Evolutionary conservation across 2,888 invertebrate genomes (phyloP), one percentile per base, ranked within the genome.

Genomic region (Nasonia oneida): DNA sequence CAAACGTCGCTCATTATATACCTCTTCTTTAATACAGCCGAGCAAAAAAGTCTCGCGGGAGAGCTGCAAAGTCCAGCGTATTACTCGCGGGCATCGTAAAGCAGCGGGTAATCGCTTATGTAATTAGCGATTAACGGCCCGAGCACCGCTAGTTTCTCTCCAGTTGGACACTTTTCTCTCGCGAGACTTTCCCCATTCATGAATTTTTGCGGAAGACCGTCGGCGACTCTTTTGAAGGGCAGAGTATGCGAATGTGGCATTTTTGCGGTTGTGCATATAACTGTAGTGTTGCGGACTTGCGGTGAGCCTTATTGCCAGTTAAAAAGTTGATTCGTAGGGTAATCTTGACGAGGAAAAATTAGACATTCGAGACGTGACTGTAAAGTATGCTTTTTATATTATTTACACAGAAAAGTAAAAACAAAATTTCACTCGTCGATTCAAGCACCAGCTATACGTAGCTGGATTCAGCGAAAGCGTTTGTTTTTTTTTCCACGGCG

Each of bases 101-200:
- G 23, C 12, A 67, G 50, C 53, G 74, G 39, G 85, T 88, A 87
- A 88, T 87, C 79, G 83, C 67, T 81, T 86, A 87, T 86, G 87
- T 77, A 88, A 89, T 87, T 83, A 73, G 81, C 76, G 83, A 86
- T 83, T 81, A 85, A 85, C 85, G 74, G 85, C 29, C 8, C 64
- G n/a, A 6, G n/a, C 71, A 18, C 74, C 74, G 79, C 74, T 75
- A 73, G 39, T n/a, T 61, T 39, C 61, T 67, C 23, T 67, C 23
- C 33, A 18, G 10, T 14, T 37, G 57, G 75, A 64, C 67, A 71
- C 50, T 82, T 76, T 75, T 80, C 37, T 71, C 39, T 80, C 74
- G 76, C 42, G 8, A n/a, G 29, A 29, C 64, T 67, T 18, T 37
- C 23, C 50, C n/a, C 33, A 10, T 33, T 23, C 29, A 47, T 42